Percentiles rank a stretch among this genome's conserved stretches.
Conservation (phyloP, 2,888 invertebrate species). For the Acleris literana region DNA sequence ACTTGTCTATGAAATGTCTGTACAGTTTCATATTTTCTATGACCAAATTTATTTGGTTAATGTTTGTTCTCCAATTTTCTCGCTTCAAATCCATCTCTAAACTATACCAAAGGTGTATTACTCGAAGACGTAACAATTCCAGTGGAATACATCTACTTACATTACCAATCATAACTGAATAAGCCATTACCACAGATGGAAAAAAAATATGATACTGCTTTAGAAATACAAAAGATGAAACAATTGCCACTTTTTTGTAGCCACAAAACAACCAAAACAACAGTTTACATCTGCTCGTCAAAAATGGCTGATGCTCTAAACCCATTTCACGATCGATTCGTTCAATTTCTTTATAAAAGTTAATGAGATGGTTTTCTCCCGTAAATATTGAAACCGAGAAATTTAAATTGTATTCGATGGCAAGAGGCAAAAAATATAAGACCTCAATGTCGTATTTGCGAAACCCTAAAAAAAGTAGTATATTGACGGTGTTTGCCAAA, state of each 20-base stretch:
- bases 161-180: not conserved
- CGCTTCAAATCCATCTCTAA: not conserved
- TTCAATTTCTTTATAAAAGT: not conserved
- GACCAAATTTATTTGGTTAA: not conserved
- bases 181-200: not conserved
- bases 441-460: fast-evolving
- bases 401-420: not conserved
- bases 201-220: fast-evolving
- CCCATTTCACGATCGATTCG: not conserved
- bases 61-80: not conserved
- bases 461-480: too few relatives aligned
- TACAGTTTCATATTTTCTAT: not conserved
- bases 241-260: not conserved
- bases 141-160: not conserved
- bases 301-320: not conserved
- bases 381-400: not conserved
- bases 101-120: not conserved
- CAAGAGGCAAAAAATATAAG: not conserved
- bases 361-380: not conserved
- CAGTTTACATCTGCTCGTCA: not conserved
- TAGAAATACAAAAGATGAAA: not conserved
- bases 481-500: not conserved
- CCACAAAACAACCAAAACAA: not conserved
- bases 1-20: not conserved
- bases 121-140: not conserved